Evolutionary conservation across 2,888 invertebrate genomes (phyloP).

Genomic region (Campoplex capitator): DNA sequence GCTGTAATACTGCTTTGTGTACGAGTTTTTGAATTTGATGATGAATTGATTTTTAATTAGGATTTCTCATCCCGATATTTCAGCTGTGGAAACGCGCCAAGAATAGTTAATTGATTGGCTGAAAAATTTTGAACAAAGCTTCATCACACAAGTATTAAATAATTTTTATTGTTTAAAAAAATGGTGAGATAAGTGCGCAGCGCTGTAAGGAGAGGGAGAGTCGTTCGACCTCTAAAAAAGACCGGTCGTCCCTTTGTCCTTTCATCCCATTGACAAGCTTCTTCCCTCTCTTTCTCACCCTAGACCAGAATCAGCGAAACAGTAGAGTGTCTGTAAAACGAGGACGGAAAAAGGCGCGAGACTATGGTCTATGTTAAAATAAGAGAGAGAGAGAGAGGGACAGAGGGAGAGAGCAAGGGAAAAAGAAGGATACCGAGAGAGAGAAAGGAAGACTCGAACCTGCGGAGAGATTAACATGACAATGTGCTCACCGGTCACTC

Average conservation of each 20-base stretch:
- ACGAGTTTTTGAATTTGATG: neutral
- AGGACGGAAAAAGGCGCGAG: conserved; percentile 37
- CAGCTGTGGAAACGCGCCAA: neutral
- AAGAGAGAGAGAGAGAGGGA: conserved; percentile 29
- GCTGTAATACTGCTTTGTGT: neutral
- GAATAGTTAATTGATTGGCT: neutral
- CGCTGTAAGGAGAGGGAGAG: conserved; percentile 17
- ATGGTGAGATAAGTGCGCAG: conserved; percentile 30
- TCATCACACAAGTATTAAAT: neutral
- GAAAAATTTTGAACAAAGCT: neutral
- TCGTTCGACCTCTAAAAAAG: conserved; percentile 73
- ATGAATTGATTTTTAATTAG: neutral
- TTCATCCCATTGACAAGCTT: conserved; percentile 71
- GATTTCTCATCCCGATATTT: neutral
- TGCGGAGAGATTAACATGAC: conserved; percentile 81
- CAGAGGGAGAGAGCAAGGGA: conserved; percentile 39
- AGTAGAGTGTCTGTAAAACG: conserved; percentile 40
- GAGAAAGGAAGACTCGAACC: conserved; percentile 68
- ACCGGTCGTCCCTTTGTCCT: conserved; percentile 82
- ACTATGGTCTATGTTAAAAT: conserved; percentile 4
- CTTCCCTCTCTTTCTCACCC: conserved; percentile 56
- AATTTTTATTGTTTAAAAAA: conserved; percentile 9
- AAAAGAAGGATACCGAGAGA: conserved; percentile 20
- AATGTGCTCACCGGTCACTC: conserved; percentile 82
- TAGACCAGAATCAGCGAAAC: conserved; percentile 72